Evolutionary conservation across 2,797 vertebrate genomes (phyloP).

Genomic region (Argya squamiceps): DNA sequence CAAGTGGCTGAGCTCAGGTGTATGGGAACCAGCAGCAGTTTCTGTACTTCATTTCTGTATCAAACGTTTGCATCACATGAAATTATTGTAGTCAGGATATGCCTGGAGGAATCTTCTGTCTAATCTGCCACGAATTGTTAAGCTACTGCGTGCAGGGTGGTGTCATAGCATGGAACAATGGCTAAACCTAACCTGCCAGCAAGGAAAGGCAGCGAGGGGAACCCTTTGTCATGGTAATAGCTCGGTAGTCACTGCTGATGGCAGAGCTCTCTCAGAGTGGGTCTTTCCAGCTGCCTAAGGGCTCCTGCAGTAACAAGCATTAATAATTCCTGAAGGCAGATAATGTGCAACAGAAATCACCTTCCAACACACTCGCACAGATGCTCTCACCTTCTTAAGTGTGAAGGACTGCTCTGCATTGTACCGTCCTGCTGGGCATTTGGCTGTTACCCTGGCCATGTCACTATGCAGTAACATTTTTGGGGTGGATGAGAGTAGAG

Average conservation of each 20-base stretch:
- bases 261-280: background rate
- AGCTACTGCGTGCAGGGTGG: background rate
- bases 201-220: background rate
- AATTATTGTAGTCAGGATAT: background rate
- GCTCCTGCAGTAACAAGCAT: background rate
- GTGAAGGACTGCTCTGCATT: background rate
- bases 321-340: slow-evolving; percentile 9
- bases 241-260: background rate
- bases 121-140: background rate
- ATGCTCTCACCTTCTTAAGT: background rate
- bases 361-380: background rate
- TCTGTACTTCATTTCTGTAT: background rate
- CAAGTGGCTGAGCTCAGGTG: background rate
- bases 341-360: background rate
- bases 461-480: background rate
- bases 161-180: background rate
- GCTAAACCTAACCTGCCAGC: background rate
- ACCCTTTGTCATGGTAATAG: background rate
- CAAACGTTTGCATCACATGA: background rate
- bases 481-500: background rate
- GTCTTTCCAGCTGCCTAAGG: background rate
- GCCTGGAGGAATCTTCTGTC: background rate
- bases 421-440: background rate
- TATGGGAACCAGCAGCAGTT: background rate
- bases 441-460: background rate